Conservation (phyloP, 2,113 vertebrate genomes). For the Gymnarchus niloticus region DNA sequence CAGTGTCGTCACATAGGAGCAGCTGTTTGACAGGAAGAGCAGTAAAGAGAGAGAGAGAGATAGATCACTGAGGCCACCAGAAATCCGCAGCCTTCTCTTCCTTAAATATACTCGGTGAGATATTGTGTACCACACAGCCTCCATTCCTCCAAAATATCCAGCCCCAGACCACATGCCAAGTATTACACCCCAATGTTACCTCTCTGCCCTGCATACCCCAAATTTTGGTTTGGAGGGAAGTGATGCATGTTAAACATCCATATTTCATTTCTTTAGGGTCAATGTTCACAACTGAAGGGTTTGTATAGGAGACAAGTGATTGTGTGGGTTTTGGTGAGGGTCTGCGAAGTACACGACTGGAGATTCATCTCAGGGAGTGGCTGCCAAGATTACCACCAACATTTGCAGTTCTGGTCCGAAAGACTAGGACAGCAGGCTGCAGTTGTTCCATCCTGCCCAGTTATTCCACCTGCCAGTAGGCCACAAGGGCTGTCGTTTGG, state of each 20-base stretch:
- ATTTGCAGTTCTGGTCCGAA: background rate
- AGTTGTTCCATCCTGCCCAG: conserved; percentile 45
- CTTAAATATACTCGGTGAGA: background rate
- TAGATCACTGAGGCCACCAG: conserved; percentile 16
- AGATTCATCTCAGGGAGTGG: background rate
- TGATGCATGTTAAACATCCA: background rate
- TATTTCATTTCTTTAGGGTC: background rate
- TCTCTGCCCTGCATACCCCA: background rate
- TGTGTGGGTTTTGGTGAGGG: background rate
- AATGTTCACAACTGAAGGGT: background rate
- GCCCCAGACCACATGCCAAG: background rate
- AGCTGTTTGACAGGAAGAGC: conserved; percentile 49
- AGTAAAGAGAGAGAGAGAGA: conserved; percentile 19
- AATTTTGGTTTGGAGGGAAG: background rate
- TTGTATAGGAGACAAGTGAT: background rate
- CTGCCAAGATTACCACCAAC: background rate
- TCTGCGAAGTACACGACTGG: background rate
- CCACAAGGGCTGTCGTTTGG: conserved; percentile 58
- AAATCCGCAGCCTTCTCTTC: background rate
- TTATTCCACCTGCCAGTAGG: conserved; percentile 50
- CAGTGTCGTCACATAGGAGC: conserved; percentile 48
- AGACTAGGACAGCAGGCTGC: background rate
- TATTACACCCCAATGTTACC: background rate
- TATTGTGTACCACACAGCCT: background rate
- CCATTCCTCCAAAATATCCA: background rate